phyloP scores from a whole-genome alignment of 2,888 invertebrate genomes.

The Arctia plantaginis region DNA sequence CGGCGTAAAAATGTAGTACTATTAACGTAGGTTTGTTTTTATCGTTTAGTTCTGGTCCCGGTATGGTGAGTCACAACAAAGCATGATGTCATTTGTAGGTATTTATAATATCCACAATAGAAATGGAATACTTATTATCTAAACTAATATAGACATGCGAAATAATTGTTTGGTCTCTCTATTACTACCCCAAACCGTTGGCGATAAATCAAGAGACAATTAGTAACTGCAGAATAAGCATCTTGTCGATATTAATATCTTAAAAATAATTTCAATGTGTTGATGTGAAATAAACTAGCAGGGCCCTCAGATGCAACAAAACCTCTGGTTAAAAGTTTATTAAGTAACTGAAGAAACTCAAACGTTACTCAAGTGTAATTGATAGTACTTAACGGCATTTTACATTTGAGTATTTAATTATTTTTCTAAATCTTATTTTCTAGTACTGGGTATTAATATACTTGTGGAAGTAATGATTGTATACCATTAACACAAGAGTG shows the following conservation, averaged over 20 bases:
- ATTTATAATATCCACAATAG: conserved; percentile 14
- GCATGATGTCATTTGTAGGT: conserved; percentile 7
- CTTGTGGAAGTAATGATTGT: background rate
- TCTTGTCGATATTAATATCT: background rate
- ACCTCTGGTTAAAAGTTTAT: background rate
- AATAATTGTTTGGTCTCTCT: background rate
- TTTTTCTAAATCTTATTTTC: background rate
- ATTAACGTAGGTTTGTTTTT: conserved; percentile 15
- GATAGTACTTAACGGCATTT: no score
- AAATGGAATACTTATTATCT: conserved; percentile 28
- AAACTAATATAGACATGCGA: background rate
- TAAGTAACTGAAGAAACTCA: background rate
- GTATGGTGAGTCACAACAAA: conserved; percentile 39
- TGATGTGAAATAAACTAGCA: background rate
- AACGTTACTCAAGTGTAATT: background rate
- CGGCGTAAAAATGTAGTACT: conserved; percentile 40
- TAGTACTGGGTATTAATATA: background rate
- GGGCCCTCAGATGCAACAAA: background rate
- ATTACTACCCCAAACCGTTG: background rate
- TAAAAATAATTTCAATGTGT: background rate
- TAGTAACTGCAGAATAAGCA: background rate
- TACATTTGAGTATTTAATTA: background rate
- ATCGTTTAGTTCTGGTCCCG: conserved; percentile 8
- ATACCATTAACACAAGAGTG: conserved; percentile 46
- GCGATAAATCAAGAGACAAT: background rate